Base-by-base conservation (phyloP, 2,113 vertebrate genomes). In the Australoheros scitulus region DNA sequence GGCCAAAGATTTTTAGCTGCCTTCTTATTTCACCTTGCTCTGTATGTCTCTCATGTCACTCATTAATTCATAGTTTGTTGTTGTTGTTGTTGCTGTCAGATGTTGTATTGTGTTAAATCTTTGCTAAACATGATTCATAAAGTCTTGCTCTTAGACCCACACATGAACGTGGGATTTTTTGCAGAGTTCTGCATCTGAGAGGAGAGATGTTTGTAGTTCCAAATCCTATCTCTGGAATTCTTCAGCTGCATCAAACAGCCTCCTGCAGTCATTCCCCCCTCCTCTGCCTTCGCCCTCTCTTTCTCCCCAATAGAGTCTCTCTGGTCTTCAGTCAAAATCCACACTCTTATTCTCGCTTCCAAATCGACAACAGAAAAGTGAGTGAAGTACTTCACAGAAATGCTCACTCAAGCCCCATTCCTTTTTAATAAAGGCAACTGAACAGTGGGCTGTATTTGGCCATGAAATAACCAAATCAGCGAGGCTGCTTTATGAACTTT, bases 341-440 rank as follows among this genome's bases (percentile, higher is more conserved):
- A 52, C 68, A 15, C 55, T 85, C 59, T 65, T 83, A 77, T 80
- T 88, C 36, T 87, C 24, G 29, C 70, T 82, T 77, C 79, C 57
- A 76, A 78, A 78, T 72, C 38, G 13, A 41, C 70, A 41, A 58
- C 20, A 82, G 60, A 76, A 61, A 76, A 84, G 43, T 74, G 70
- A 82, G 61, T 77, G 61, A 86, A 77, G 80, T 61, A 76, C 61
- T 88, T 86, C 18, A 78, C 50, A 82, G 76, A 85, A 77, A 74
- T 26, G 68, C 77, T 77, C n/a, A 47, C 29, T 63, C 41, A 55
- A 43, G 55, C 78, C 4, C 55, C n/a, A 10, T 72, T 75, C 59
- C 61, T 86, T 22, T 52, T 72, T 52, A 50, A 78, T 68, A 78
- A 77, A 81, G 55, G 57, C 56, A 52, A 55, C 32, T 85, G 34